Evolutionary conservation across 2,797 vertebrate species (phyloP).

Genomic region (Gallinago nigripennis): DNA sequence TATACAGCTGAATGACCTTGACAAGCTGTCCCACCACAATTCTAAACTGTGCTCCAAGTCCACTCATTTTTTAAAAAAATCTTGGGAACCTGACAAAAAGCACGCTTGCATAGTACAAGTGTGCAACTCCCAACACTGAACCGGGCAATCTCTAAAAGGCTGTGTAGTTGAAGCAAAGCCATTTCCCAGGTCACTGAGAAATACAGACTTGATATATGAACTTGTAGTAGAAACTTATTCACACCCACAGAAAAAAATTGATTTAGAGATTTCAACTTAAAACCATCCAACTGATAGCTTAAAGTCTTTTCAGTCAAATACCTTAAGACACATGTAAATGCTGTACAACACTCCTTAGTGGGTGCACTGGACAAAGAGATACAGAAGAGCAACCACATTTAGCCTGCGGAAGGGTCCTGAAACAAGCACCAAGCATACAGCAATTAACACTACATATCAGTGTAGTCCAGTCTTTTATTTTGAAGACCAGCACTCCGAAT

Average conservation of each 20-base stretch:
- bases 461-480: not conserved
- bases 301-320: not conserved
- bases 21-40: not conserved
- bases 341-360: not conserved
- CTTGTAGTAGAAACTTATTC: not conserved
- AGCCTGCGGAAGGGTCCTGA: not conserved
- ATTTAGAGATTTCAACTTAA: not conserved
- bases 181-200: not conserved
- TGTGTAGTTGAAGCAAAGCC: not conserved
- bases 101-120: not conserved
- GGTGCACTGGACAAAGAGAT: not conserved
- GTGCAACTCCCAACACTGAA: not conserved
- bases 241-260: not conserved
- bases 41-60: not conserved
- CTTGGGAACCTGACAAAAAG: not conserved
- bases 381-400: rapidly evolving
- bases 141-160: not conserved
- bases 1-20: not conserved
- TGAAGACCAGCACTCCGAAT: not conserved
- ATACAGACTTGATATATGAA: not conserved
- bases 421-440: not conserved
- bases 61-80: not conserved
- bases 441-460: not conserved
- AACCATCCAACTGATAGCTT: not conserved
- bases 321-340: not conserved